These are phyloP conservation scores for Desmophyllum pertusum DNA, from an alignment of 92 coral and sea anemone species.

Conservation along the genomic window DNA sequence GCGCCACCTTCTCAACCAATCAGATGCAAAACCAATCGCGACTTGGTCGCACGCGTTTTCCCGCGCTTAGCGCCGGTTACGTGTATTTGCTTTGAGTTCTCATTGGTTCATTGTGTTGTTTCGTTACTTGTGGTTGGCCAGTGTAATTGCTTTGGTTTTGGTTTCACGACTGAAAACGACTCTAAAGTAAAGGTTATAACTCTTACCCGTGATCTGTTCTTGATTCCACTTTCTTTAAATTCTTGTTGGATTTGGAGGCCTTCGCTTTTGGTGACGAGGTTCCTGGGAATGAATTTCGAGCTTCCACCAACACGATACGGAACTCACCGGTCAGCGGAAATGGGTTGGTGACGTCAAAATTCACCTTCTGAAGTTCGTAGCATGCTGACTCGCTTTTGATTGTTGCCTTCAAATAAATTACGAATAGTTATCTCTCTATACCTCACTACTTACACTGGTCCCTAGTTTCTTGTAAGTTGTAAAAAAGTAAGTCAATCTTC, in stretches of 20 bases:
- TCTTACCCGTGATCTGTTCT: slow-evolving; percentile 96
- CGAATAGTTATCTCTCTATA: not conserved
- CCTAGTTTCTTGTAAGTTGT: not conserved
- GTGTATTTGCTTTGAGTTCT: too few relatives aligned
- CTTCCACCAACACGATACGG: slow-evolving; percentile 96
- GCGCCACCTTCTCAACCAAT: too few relatives aligned
- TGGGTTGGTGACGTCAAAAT: slow-evolving; percentile 91
- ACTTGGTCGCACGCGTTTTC: too few relatives aligned
- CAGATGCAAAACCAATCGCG: too few relatives aligned
- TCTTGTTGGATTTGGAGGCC: slow-evolving; percentile 65
- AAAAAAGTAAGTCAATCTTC: too few relatives aligned
- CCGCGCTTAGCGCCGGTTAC: too few relatives aligned
- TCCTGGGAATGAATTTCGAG: slow-evolving; percentile 79
- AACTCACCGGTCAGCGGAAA: slow-evolving; percentile 85
- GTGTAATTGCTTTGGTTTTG: too few relatives aligned
- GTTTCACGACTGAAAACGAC: too few relatives aligned
- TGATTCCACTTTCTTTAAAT: slow-evolving; percentile 78
- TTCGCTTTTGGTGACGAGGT: slow-evolving; percentile 68
- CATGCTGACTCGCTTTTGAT: slow-evolving; percentile 96
- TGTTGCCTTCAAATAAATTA: slow-evolving; percentile 78
- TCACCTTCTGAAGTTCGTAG: slow-evolving; percentile 91
- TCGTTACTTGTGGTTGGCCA: too few relatives aligned
- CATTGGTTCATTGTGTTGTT: too few relatives aligned
- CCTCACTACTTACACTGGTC: not conserved
- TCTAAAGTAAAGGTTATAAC: too few relatives aligned